Evolutionary conservation across 2,113 vertebrate species (phyloP).

Genomic region (human): DNA sequence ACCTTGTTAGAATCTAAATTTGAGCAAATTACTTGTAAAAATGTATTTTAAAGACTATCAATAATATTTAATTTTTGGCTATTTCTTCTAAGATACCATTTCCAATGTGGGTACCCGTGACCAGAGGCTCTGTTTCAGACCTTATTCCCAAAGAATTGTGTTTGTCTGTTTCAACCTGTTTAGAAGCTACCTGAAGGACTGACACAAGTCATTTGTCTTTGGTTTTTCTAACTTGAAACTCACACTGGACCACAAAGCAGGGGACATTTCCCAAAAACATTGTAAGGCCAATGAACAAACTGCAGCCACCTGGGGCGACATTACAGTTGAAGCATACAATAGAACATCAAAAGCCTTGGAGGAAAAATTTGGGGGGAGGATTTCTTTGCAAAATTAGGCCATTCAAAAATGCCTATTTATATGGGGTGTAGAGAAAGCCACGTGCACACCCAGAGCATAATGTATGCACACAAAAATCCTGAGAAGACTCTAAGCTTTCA

Average conservation of each 20-base stretch:
- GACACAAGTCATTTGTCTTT: neutral
- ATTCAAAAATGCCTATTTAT: neutral
- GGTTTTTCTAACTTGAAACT: neutral
- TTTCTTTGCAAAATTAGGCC: neutral
- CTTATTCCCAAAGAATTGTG: neutral
- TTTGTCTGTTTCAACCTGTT: neutral
- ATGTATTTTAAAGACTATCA: neutral
- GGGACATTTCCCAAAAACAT: neutral
- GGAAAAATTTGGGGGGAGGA: neutral
- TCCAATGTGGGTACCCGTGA: no score
- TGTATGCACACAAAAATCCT: neutral
- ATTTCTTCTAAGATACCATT: neutral
- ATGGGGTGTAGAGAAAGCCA: neutral
- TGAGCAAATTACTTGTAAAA: neutral
- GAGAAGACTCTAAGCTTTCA: neutral
- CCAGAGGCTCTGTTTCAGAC: neutral
- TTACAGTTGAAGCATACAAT: neutral
- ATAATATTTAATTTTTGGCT: neutral
- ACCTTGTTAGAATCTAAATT: neutral
- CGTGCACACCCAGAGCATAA: neutral
- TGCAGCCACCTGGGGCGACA: neutral
- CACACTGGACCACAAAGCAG: neutral
- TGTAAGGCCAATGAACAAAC: neutral
- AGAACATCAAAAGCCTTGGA: neutral
- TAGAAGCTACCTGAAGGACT: neutral